These are phyloP conservation scores for Zaprionus taronus DNA, from an alignment of 1,140 invertebrate species.

Conservation along the genomic window DNA sequence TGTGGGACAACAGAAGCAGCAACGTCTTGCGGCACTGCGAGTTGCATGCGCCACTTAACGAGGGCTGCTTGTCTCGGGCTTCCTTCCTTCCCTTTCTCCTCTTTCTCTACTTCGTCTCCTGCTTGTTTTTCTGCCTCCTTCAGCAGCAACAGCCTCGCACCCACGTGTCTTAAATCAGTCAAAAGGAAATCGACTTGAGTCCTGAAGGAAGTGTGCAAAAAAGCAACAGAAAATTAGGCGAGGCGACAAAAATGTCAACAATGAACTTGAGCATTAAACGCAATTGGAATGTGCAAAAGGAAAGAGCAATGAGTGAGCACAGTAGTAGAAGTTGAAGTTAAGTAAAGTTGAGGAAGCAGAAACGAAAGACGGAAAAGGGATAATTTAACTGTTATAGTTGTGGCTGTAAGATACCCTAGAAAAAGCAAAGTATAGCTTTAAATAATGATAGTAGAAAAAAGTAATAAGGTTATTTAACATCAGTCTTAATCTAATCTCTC, in stretches of 20 bases:
- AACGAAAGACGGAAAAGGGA: not conserved
- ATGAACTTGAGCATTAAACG: not conserved
- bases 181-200: slow-evolving; percentile 39
- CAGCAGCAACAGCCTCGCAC: not conserved
- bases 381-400: too few species aligned
- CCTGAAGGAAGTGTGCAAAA: slow-evolving; percentile 10
- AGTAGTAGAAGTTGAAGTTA: not conserved
- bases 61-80: slow-evolving; percentile 35
- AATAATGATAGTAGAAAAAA: not conserved
- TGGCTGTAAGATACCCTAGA: too few species aligned
- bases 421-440: not conserved
- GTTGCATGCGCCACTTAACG: slow-evolving; percentile 41
- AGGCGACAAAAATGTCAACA: slow-evolving; percentile 46
- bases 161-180: slow-evolving; percentile 45
- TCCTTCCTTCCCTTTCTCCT: not conserved
- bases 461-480: too few species aligned
- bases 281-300: not conserved
- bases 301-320: not conserved
- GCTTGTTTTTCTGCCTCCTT: not conserved
- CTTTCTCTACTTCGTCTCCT: not conserved
- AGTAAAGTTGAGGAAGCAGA: not conserved
- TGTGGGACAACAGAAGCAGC: slow-evolving; percentile 1
- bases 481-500: too few species aligned
- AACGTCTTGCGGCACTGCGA: slow-evolving; percentile 6
- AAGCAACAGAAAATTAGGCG: not conserved